Evolutionary conservation across 1,140 invertebrate species (phyloP).

Genomic region (Chironomus tepperi): DNA sequence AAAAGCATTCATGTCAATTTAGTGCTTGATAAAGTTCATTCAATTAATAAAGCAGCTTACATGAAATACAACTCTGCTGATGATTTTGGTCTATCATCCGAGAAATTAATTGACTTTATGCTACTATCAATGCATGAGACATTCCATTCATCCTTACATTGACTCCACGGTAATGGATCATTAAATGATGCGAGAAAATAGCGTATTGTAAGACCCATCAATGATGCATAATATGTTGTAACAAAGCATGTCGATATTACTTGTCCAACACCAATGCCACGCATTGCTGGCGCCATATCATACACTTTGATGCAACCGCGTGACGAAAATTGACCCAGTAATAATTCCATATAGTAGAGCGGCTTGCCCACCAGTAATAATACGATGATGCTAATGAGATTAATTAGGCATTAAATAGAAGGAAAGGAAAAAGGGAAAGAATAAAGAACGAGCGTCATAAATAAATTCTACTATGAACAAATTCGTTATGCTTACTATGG

Average conservation of each 20-base stretch:
- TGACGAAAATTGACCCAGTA: conserved; percentile 67
- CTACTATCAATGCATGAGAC: conserved; percentile 33
- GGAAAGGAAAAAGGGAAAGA: not conserved
- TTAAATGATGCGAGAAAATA: conserved; percentile 58
- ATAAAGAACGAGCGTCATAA: not conserved
- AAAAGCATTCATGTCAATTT: not conserved
- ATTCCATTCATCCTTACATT: conserved; percentile 50
- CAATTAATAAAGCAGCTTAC: conserved; percentile 40
- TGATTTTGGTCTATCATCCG: conserved; percentile 29
- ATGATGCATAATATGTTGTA: conserved; percentile 64
- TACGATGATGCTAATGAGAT: conserved; percentile 50
- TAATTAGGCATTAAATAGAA: not conserved
- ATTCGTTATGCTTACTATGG: conserved; percentile 47
- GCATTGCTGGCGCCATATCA: conserved; percentile 49
- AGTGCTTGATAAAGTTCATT: not conserved
- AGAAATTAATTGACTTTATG: conserved; percentile 27
- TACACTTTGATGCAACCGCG: conserved; percentile 59
- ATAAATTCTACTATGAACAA: too few relatives aligned
- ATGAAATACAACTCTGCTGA: conserved; percentile 52
- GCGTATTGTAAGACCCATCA: conserved; percentile 65
- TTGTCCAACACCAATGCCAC: conserved; percentile 68
- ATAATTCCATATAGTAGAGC: conserved; percentile 81
- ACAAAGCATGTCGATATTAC: conserved; percentile 60
- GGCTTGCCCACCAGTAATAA: conserved; percentile 77
- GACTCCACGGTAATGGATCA: conserved; percentile 50